phyloP scores from a whole-genome alignment of 2,888 invertebrate species.

The Aporophyla lueneburgensis region DNA sequence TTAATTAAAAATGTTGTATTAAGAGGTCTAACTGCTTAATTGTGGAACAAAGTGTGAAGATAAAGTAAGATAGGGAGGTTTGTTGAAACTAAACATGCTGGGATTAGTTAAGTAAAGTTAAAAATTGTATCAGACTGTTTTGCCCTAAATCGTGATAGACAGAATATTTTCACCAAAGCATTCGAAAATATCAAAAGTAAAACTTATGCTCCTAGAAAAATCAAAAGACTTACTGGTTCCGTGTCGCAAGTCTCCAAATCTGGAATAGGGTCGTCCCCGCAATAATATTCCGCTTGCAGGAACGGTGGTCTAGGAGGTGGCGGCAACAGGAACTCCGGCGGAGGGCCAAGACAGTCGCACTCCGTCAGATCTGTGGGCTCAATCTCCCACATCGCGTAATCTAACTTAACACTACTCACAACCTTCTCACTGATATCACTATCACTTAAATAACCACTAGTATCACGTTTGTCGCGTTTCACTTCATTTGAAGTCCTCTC shows the following conservation, averaged over 20 bases:
- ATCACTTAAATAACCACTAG: conserved; percentile 80
- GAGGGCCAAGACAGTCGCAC: conserved; percentile 94
- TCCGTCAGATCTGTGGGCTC: conserved; percentile 93
- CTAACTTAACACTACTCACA: conserved; percentile 91
- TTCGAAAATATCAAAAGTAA: background rate
- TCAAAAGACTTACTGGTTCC: conserved; percentile 92
- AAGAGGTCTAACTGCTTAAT: conserved; percentile 58
- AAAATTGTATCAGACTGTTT: background rate
- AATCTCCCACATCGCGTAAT: conserved; percentile 93
- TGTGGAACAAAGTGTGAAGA: conserved; percentile 68
- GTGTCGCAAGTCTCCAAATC: conserved; percentile 94
- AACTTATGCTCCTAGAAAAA: background rate
- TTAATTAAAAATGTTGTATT: conserved; percentile 66
- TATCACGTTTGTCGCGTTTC: conserved; percentile 88
- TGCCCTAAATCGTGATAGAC: too few relatives aligned
- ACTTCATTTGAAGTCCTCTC: conserved; percentile 86
- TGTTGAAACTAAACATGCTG: conserved; percentile 24
- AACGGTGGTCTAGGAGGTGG: conserved; percentile 94
- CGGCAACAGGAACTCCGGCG: conserved; percentile 94
- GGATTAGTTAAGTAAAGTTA: background rate
- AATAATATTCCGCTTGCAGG: conserved; percentile 93
- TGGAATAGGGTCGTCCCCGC: conserved; percentile 93
- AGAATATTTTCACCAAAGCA: background rate
- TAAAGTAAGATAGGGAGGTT: conserved; percentile 48
- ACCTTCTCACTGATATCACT: conserved; percentile 88